Conservation (phyloP, 2,888 invertebrate genomes). For the Ennomos quercinarius region DNA sequence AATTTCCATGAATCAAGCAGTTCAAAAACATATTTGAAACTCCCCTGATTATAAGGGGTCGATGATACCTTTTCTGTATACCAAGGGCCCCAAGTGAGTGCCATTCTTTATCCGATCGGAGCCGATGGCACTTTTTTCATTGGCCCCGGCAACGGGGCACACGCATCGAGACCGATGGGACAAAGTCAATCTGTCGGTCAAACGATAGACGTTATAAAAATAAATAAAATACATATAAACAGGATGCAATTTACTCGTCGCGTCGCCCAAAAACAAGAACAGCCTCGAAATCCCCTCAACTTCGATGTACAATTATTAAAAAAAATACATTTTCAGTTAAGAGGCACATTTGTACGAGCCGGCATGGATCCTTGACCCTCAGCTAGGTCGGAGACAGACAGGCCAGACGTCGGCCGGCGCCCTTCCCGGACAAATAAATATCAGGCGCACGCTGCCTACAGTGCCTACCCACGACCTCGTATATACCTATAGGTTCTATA, state of each 20-base stretch:
- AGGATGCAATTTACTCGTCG: neutral
- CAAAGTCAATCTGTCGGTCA: too few species aligned
- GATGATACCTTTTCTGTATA: too few species aligned
- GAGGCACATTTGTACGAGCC: slow-evolving; percentile 54
- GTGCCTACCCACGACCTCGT: slow-evolving; percentile 21
- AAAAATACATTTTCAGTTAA: slow-evolving; percentile 39
- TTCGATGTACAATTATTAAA: slow-evolving; percentile 8
- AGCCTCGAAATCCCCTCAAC: neutral
- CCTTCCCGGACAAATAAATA: slow-evolving; percentile 61
- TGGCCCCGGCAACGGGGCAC: too few species aligned
- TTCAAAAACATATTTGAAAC: too few species aligned
- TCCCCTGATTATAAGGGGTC: too few species aligned
- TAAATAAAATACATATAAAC: too few species aligned
- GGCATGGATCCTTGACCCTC: slow-evolving; percentile 69
- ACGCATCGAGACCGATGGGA: too few species aligned
- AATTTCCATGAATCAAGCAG: too few species aligned
- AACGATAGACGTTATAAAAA: too few species aligned
- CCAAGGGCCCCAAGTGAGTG: too few species aligned
- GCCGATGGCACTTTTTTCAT: too few species aligned
- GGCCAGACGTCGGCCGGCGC: slow-evolving; percentile 62
- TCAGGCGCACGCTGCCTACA: slow-evolving; percentile 50
- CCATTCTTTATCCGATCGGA: too few species aligned
- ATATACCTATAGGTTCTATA: neutral
- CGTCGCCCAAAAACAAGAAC: neutral
- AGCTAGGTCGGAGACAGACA: slow-evolving; percentile 39